Evolutionary conservation across 2,888 invertebrate genomes (phyloP).

Genomic region (Eupithecia subfuscata): DNA sequence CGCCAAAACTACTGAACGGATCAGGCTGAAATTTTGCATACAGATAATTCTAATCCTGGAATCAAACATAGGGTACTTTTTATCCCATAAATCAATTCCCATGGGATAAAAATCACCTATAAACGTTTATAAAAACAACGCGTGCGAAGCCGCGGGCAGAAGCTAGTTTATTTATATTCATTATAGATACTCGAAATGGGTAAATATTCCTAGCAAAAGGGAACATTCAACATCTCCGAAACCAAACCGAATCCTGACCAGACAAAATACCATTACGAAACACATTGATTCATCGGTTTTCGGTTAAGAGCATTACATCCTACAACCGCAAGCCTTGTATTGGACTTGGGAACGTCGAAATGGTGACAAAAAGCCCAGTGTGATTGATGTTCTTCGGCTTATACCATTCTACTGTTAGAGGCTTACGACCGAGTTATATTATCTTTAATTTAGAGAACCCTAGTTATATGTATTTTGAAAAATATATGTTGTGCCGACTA

Average conservation of each 20-base stretch:
- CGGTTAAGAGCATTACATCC: constrained; percentile 28
- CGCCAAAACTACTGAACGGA: too few species aligned
- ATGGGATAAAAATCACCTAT: too few species aligned
- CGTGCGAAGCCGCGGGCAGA: too few species aligned
- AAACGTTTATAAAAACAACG: too few species aligned
- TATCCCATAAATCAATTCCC: too few species aligned
- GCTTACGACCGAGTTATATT: not conserved
- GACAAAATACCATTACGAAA: constrained; percentile 25
- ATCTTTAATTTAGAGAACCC: not conserved
- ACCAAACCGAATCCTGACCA: constrained; percentile 19
- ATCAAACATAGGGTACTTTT: too few species aligned
- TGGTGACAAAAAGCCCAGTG: constrained; percentile 64
- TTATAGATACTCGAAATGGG: not conserved
- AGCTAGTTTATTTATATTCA: too few species aligned
- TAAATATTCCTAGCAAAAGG: not conserved
- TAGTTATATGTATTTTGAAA: not conserved
- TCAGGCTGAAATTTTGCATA: too few species aligned
- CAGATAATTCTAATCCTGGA: too few species aligned
- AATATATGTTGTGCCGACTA: too few species aligned
- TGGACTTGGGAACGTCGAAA: constrained; percentile 62
- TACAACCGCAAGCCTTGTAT: constrained; percentile 20
- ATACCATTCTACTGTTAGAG: not conserved
- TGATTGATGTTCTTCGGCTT: constrained; percentile 61
- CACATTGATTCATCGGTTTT: constrained; percentile 33
- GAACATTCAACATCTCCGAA: constrained; percentile 8